Evolutionary conservation across 2,888 invertebrate species (phyloP).

Genomic region (Boloria selene): DNA sequence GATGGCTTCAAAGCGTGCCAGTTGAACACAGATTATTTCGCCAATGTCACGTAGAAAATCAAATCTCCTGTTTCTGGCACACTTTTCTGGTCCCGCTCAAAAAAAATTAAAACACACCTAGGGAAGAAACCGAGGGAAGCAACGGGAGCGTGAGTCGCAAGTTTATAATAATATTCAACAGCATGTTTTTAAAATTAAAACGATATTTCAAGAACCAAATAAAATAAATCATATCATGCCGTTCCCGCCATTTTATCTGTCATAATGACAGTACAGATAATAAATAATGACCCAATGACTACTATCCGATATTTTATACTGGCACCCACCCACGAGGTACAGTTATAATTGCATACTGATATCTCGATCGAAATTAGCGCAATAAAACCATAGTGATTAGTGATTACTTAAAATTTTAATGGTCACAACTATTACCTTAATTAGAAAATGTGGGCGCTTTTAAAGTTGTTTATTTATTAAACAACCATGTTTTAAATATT

Average conservation of each 20-base stretch:
- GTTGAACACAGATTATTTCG: too few species aligned
- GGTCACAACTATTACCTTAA: not conserved
- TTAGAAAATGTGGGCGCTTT: slow-evolving; percentile 18
- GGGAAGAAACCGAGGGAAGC: too few species aligned
- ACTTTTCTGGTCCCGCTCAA: too few species aligned
- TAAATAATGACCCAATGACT: slow-evolving; percentile 33
- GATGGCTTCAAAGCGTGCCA: too few species aligned
- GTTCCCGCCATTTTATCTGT: slow-evolving; percentile 31
- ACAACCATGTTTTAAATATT: slow-evolving; percentile 18
- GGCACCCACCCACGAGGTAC: slow-evolving; percentile 29
- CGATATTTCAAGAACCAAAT: slow-evolving; percentile 16
- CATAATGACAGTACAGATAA: slow-evolving; percentile 31
- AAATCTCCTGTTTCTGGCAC: too few species aligned
- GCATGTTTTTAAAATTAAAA: slow-evolving; percentile 4
- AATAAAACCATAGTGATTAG: slow-evolving; percentile 16
- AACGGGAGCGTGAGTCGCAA: too few species aligned
- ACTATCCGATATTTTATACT: slow-evolving; percentile 23
- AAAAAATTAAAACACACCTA: too few species aligned
- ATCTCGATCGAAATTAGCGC: slow-evolving; percentile 27
- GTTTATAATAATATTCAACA: slow-evolving; percentile 1
- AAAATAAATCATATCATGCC: slow-evolving; percentile 25
- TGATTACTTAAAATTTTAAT: slow-evolving; percentile 17
- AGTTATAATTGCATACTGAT: slow-evolving; percentile 30
- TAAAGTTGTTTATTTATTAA: slow-evolving; percentile 16
- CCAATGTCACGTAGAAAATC: too few species aligned